phyloP scores from a whole-genome alignment of 2,888 invertebrate species.

The Limnephilus auricula region DNA sequence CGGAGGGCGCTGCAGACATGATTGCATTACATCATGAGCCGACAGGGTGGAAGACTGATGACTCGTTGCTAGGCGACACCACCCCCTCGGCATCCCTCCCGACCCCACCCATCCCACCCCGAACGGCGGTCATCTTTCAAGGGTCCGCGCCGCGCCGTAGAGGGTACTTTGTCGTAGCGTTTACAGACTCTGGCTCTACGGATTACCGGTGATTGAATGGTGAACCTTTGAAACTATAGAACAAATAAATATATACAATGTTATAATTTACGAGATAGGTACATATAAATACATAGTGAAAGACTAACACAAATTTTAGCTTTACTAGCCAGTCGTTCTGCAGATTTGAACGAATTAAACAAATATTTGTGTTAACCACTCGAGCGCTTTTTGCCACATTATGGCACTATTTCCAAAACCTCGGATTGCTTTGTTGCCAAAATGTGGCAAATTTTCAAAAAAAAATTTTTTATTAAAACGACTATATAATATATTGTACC shows the following conservation, averaged over 20 bases:
- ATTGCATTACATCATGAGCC: slow-evolving; percentile 63
- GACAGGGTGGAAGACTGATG: slow-evolving; percentile 58
- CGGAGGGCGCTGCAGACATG: slow-evolving; percentile 55
- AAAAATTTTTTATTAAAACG: too few relatives aligned
- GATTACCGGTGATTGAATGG: neutral
- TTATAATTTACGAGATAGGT: neutral
- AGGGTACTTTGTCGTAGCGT: slow-evolving; percentile 20
- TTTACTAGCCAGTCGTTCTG: too few relatives aligned
- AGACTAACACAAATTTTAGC: too few relatives aligned
- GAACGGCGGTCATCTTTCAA: slow-evolving; percentile 33
- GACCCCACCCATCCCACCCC: neutral
- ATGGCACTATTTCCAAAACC: too few relatives aligned
- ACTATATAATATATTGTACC: too few relatives aligned
- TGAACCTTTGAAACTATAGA: neutral
- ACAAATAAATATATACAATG: neutral
- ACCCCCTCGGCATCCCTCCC: neutral
- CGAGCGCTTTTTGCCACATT: too few relatives aligned
- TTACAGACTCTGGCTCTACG: neutral
- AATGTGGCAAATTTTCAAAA: too few relatives aligned
- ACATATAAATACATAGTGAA: neutral
- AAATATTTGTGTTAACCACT: too few relatives aligned
- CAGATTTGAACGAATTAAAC: too few relatives aligned
- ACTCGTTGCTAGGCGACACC: slow-evolving; percentile 57
- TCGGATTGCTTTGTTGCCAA: too few relatives aligned
- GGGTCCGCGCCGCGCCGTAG: slow-evolving; percentile 25